Evolutionary conservation across 1,140 invertebrate species (phyloP), one percentile per base, ranked within the genome.

Genomic region (Spodoptera litura): DNA sequence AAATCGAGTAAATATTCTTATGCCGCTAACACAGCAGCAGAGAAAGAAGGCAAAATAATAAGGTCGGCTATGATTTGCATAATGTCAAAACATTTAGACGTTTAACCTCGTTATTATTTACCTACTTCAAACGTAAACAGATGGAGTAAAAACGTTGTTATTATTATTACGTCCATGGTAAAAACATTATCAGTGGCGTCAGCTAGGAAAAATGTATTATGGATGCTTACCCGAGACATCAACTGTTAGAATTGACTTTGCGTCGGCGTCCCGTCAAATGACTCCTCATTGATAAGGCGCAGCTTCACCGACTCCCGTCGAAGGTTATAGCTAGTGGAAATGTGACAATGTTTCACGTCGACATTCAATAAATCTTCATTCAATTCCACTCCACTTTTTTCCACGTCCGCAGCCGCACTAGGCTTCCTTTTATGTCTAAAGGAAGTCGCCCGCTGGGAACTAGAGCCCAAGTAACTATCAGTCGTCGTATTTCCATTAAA

Each of bases 401-500:
- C 93, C 13, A 94, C 93, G 51, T 94, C 93, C 2, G 91, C 92
- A 0, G 91, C 91, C 0, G 91, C 91, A 74, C 93, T 94, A 35
- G 93, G 93, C 78, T 94, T 94, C 83, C 93, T 91, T 83, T 94
- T 94, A 51, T 93, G 88, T 62, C 90, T 88, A 81, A 94, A 94
- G 25, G 93, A 94, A 15, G 91, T 84, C 2, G 77, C 83, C 44
- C 92, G 84, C 66, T 93, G 92, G 0, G 90, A 93, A 81, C 93
- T 94, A 2, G 91, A 93, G 38, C 89, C 89, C 44, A 93, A 79
- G 70, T 90, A 94, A 71, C 91, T 94, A 56, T 93, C 92, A 10
- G 92, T 93, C 82, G 96, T 96, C 3, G 92, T 94, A 85, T 97
- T 96, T 2, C 97, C 97, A 87, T 97, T 97, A 88, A 96, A 97